Evolutionary conservation across 2,113 vertebrate species (phyloP).

Genomic region (Nycticebus coucang): DNA sequence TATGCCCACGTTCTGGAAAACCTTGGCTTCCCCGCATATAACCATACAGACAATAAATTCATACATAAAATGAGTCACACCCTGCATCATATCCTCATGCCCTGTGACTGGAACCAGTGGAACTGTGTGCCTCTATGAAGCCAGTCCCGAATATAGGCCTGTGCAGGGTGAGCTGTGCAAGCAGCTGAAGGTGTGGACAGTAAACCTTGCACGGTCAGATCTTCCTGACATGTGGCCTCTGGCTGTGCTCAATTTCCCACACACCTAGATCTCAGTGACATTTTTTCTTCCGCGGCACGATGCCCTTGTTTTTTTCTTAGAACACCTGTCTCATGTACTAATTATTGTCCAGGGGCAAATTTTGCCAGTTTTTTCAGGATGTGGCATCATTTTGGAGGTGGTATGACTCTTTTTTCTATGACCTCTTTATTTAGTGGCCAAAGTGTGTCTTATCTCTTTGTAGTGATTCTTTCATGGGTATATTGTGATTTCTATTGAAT

Average conservation of each 20-base stretch:
- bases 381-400: background rate
- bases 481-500: background rate
- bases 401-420: background rate
- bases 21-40: background rate
- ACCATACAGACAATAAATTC: constrained; percentile 37
- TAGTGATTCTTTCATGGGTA: background rate
- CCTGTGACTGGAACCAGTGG: constrained; percentile 69
- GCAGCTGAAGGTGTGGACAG: background rate
- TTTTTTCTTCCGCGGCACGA: background rate
- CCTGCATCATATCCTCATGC: background rate
- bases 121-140: constrained; percentile 24
- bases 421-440: background rate
- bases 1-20: background rate
- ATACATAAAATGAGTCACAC: background rate
- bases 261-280: background rate
- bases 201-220: background rate
- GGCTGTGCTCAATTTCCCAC: background rate
- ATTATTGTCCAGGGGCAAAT: background rate
- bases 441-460: background rate
- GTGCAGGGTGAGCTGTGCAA: too few relatives aligned
- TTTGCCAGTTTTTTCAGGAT: background rate
- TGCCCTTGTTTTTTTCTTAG: background rate
- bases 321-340: background rate
- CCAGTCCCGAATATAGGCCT: background rate
- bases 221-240: too few relatives aligned